phyloP scores from a whole-genome alignment of 2,797 vertebrate genomes.

The Microcaecilia unicolor region DNA sequence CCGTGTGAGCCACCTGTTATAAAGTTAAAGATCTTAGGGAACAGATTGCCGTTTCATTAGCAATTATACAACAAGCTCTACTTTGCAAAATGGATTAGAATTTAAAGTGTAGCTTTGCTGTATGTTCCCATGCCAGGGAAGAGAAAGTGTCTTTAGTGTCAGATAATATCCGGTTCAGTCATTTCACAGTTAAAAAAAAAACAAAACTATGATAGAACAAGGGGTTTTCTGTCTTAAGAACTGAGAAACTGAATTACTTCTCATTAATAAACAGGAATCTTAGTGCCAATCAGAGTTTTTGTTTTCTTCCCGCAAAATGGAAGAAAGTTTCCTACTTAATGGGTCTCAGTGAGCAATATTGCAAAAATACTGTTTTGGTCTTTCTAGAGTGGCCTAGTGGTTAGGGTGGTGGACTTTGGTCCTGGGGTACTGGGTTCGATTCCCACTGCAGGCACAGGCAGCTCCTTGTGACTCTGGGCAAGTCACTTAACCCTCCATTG shows the following conservation, averaged over 20 bases:
- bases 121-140: slow-evolving; percentile 14
- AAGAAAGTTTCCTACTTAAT: no score
- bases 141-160: slow-evolving; percentile 24
- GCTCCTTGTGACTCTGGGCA: no score
- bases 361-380: no score
- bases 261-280: slow-evolving; percentile 20
- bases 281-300: no score
- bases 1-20: slow-evolving; percentile 21
- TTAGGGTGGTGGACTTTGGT: no score
- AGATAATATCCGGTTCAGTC: slow-evolving; percentile 21
- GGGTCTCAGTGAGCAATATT: no score
- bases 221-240: slow-evolving; percentile 8
- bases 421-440: no score
- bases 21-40: slow-evolving; percentile 27
- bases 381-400: no score
- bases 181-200: slow-evolving; percentile 24
- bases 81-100: slow-evolving; percentile 34
- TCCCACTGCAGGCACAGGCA: no score
- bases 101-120: slow-evolving; percentile 24
- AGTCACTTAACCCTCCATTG: no score
- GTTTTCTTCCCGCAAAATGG: no score
- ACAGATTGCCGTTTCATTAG: slow-evolving; percentile 25
- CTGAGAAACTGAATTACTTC: slow-evolving; percentile 13
- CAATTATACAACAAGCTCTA: slow-evolving; percentile 24
- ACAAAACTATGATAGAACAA: slow-evolving; percentile 33